Conservation (phyloP, 2,113 vertebrate genomes). For the Myrmecobius fasciatus region DNA sequence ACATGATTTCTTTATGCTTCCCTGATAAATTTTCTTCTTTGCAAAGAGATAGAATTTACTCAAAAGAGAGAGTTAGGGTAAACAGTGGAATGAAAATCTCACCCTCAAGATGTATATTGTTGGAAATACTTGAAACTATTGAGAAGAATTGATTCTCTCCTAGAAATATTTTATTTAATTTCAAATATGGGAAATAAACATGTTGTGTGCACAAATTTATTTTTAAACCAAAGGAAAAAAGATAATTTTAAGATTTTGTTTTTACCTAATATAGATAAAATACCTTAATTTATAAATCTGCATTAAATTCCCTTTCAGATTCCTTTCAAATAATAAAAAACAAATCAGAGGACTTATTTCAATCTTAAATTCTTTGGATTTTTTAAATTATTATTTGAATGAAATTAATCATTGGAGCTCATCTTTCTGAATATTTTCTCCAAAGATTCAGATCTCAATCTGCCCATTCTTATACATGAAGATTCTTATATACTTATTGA, state of each 20-base stretch:
- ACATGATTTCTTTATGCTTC: neutral
- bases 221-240: neutral
- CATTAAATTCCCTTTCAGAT: constrained; percentile 54
- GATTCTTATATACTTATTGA: neutral
- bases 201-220: neutral
- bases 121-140: constrained; percentile 51
- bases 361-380: constrained; percentile 60
- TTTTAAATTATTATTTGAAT: constrained; percentile 64
- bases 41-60: neutral
- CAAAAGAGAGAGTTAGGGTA: constrained; percentile 24
- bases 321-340: too few species aligned
- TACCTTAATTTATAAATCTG: constrained; percentile 54
- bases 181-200: constrained; percentile 20
- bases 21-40: neutral
- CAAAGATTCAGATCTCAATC: neutral
- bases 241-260: constrained; percentile 52
- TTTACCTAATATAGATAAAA: constrained; percentile 62
- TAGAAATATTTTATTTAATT: constrained; percentile 61
- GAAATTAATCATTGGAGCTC: neutral
- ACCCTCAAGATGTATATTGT: constrained; percentile 32
- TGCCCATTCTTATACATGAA: neutral
- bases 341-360: neutral
- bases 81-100: constrained; percentile 40
- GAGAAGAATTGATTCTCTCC: constrained; percentile 43
- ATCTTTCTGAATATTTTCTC: neutral